These are phyloP conservation scores for Amniataba percoides DNA, from an alignment of 2,797 vertebrate genomes.

Conservation along the genomic window DNA sequence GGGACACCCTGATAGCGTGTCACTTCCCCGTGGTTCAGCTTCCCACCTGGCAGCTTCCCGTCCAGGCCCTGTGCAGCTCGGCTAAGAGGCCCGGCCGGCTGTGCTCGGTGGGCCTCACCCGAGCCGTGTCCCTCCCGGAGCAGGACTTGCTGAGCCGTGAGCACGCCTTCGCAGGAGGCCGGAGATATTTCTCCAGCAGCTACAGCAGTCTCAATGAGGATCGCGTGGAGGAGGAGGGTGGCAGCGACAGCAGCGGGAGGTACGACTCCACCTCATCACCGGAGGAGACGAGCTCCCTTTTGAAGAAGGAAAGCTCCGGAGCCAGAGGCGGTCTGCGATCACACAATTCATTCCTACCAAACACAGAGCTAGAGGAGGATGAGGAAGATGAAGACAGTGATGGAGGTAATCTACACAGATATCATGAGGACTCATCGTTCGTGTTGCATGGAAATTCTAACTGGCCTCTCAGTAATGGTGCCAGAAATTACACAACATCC, in stretches of 20 bases:
- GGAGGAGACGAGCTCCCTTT: conserved; percentile 64
- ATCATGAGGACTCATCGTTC: conserved; percentile 83
- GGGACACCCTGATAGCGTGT: conserved; percentile 92
- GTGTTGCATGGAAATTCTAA: conserved; percentile 81
- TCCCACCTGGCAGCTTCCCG: conserved; percentile 89
- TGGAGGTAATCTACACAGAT: conserved; percentile 81
- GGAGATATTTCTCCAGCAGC: conserved; percentile 78
- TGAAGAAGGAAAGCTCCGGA: conserved; percentile 46
- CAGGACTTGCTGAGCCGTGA: conserved; percentile 86
- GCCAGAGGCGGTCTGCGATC: conserved; percentile 64
- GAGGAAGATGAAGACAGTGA: conserved; percentile 87
- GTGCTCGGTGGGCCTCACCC: conserved; percentile 85
- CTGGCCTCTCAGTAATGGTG: conserved; percentile 83
- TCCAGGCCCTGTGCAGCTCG: conserved; percentile 84
- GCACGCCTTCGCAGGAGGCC: conserved; percentile 80
- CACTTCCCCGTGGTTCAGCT: conserved; percentile 91
- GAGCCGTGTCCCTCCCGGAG: conserved; percentile 87
- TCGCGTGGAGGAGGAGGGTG: conserved; percentile 72
- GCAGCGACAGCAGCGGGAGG: conserved; percentile 78
- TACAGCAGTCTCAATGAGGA: conserved; percentile 77
- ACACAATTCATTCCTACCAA: conserved; percentile 91
- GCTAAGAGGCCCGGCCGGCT: conserved; percentile 86
- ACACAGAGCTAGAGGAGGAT: conserved; percentile 84
- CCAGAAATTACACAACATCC: conserved; percentile 58
- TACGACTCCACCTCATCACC: conserved; percentile 75